These are phyloP conservation scores for Microcebus jonahi DNA, from an alignment of 2,113 vertebrate genomes.

Conservation along the genomic window DNA sequence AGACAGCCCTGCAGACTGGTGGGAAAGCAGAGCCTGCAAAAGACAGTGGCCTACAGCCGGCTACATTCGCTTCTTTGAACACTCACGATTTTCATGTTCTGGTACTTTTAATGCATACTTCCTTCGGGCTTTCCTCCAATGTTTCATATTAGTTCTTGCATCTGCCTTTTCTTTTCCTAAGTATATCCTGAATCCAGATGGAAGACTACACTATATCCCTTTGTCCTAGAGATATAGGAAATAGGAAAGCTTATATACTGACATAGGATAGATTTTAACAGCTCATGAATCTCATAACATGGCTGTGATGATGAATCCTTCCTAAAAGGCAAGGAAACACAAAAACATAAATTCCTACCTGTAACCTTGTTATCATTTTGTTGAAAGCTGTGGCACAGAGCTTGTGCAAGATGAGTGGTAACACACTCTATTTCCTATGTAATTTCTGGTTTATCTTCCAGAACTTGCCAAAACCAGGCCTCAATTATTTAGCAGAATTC, in stretches of 20 bases:
- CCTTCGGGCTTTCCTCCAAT: background rate
- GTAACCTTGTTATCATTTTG: background rate
- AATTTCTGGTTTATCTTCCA: constrained; percentile 4
- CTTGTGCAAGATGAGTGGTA: background rate
- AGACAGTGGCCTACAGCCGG: background rate
- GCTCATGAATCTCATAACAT: background rate
- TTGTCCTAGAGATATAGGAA: background rate
- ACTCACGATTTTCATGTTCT: background rate
- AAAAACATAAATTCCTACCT: background rate
- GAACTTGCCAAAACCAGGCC: background rate
- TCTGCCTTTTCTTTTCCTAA: background rate
- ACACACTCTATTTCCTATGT: background rate
- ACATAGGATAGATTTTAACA: background rate
- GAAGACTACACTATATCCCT: background rate
- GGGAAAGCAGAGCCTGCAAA: background rate
- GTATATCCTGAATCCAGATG: background rate
- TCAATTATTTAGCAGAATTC: background rate
- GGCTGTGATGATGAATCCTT: background rate
- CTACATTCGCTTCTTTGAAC: background rate
- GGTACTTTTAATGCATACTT: background rate
- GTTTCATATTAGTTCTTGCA: background rate
- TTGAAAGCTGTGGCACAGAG: background rate
- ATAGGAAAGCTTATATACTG: background rate
- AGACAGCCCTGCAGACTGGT: background rate
- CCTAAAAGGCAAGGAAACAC: background rate